phyloP scores from a whole-genome alignment of 2,888 invertebrate species.

The Drosophila testacea region DNA sequence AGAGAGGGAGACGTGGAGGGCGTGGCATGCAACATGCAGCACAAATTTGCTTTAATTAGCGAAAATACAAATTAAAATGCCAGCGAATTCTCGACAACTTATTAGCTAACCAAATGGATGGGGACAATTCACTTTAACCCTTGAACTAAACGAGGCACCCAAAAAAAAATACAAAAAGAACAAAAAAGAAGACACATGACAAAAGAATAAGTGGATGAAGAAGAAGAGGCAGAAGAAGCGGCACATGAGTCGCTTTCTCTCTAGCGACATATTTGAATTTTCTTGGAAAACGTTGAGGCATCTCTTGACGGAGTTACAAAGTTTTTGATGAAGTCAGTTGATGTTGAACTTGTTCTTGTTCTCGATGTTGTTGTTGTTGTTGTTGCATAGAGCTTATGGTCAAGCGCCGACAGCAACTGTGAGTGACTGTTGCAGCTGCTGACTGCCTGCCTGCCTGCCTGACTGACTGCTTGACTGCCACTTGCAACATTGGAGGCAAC shows the following conservation, averaged over 20 bases:
- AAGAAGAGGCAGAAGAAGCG: background rate
- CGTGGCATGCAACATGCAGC: slow-evolving; percentile 15
- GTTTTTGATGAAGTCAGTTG: slow-evolving; percentile 45
- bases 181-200: background rate
- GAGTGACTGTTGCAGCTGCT: slow-evolving; percentile 13
- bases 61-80: background rate
- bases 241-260: slow-evolving; percentile 49
- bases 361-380: slow-evolving; percentile 18
- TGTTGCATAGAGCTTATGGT: slow-evolving; percentile 40
- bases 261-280: slow-evolving; percentile 54
- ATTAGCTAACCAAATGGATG: slow-evolving; percentile 18
- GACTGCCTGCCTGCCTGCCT: background rate
- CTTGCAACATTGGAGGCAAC: slow-evolving; percentile 11
- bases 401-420: slow-evolving; percentile 36
- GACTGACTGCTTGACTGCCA: background rate
- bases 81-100: slow-evolving; percentile 16
- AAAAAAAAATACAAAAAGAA: slow-evolving; percentile 14
- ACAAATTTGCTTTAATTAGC: slow-evolving; percentile 40
- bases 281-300: slow-evolving; percentile 46
- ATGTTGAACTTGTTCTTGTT: slow-evolving; percentile 28
- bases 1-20: background rate
- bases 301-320: slow-evolving; percentile 34
- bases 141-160: slow-evolving; percentile 51
- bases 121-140: slow-evolving; percentile 44
- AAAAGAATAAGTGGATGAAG: background rate